phyloP scores from a whole-genome alignment of 2,797 vertebrate species.

The Tapera naevia region DNA sequence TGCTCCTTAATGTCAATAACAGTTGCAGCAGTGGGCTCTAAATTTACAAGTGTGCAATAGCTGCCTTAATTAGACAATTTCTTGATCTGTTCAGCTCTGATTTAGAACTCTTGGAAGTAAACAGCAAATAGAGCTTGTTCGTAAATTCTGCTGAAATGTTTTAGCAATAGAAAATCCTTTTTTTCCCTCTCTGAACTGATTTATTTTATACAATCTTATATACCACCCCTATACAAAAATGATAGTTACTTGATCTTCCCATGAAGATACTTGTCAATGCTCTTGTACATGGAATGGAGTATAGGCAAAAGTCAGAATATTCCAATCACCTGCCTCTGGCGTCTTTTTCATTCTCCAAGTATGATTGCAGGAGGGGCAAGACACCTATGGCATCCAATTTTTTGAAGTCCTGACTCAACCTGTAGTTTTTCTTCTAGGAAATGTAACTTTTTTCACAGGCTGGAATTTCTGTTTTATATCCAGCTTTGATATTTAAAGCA shows the following conservation, averaged over 20 bases:
- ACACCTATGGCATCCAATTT: rapidly evolving
- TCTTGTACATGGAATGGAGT: neutral
- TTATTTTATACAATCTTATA: neutral
- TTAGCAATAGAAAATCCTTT: neutral
- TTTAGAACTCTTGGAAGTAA: neutral
- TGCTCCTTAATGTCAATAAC: neutral
- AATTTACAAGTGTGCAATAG: neutral
- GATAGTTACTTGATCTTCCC: neutral
- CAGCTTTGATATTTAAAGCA: neutral
- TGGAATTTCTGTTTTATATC: neutral
- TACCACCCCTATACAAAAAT: neutral
- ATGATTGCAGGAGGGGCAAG: neutral
- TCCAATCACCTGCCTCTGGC: neutral
- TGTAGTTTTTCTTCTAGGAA: neutral
- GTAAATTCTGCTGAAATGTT: neutral
- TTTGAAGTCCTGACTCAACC: neutral
- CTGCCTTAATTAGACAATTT: neutral
- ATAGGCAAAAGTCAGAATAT: neutral
- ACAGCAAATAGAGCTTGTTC: neutral
- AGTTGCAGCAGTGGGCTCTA: neutral
- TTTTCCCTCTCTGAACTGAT: neutral
- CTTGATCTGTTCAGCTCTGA: neutral
- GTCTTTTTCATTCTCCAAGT: neutral
- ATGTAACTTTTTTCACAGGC: neutral
- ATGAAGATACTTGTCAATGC: neutral